Base-by-base conservation (phyloP, 2,888 invertebrate genomes). In the Stramonita haemastoma region DNA sequence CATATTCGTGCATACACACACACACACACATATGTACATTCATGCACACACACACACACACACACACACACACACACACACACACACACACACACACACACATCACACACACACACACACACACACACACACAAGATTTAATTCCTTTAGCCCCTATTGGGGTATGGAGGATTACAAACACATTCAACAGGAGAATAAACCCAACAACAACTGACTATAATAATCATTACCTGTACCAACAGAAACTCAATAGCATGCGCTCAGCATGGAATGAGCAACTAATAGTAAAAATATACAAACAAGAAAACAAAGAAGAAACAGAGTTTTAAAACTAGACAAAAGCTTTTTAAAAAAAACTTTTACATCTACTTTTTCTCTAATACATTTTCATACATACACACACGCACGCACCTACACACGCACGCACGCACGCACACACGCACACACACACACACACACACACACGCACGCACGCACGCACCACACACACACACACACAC, bases 391-490 rank as follows among this genome's bases (percentile, higher is more conserved):
- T n/a, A 29, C 77, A 77, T n/a, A 26, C 29, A 29, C 77, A 77
- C 77, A 77, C 77, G n/a, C 77, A 77, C 77, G n/a, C 77, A 77
- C 77, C 8, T n/a, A 29, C 77, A 81, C 34, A 81, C 81, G 34
- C 34, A 81, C 81, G 34, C 34, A 81, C 81, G 6, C 34, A 81
- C 81, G 34, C 34, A 81, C 81, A 81, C 34, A 81, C 81, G 34
- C 34, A 81, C 81, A 81, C 34, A 81, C 81, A 34, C 34, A 81
- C 34, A 81, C 34, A 81, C 34, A 81, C 34, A 81, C 34, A 81
- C 34, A 81, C 46, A 8, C 46, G 46, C 46, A 8, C 46, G 46
- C 46, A 8, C 81, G 46, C 46, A 46, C 4, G n/a, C 2, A 46
- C 46, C 46, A 8, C 46, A 46, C 8, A 46, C 46, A 46, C 46